Conservation (phyloP, 2,888 invertebrate species). For the Lymantria dispar region DNA sequence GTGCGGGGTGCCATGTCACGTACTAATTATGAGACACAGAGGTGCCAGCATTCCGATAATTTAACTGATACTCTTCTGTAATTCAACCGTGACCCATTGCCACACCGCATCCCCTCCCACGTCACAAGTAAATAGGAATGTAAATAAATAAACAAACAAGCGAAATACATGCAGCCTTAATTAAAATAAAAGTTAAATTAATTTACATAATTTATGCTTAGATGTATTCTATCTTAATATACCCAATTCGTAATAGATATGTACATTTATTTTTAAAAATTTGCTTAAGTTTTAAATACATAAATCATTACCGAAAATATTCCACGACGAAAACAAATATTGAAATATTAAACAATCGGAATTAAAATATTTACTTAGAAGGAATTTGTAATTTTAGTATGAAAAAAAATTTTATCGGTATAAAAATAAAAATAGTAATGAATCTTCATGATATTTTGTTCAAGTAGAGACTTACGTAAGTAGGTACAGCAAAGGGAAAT, state of each 20-base stretch:
- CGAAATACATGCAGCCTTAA: slow-evolving; percentile 68
- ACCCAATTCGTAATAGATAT: too few relatives aligned
- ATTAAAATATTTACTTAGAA: slow-evolving; percentile 19
- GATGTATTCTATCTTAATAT: too few relatives aligned
- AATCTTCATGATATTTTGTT: slow-evolving; percentile 25
- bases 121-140: slow-evolving; percentile 57
- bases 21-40: slow-evolving; percentile 8
- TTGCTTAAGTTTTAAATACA: too few relatives aligned
- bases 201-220: too few relatives aligned
- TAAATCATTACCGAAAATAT: too few relatives aligned
- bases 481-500: slow-evolving; percentile 53
- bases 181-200: slow-evolving; percentile 33
- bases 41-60: slow-evolving; percentile 16
- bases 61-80: slow-evolving; percentile 3
- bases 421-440: slow-evolving; percentile 24
- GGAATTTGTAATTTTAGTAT: neutral
- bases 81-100: slow-evolving; percentile 5
- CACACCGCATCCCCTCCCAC: slow-evolving; percentile 53
- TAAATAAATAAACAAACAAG: slow-evolving; percentile 67
- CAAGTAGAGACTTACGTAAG: slow-evolving; percentile 32
- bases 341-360: slow-evolving; percentile 10
- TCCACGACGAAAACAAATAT: neutral
- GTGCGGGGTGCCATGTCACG: slow-evolving; percentile 39
- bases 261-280: too few relatives aligned
- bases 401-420: slow-evolving; percentile 14